Evolutionary conservation across 2,888 invertebrate species (phyloP), one percentile per base, ranked within the genome.

Genomic region (Chelonus formosanus): DNA sequence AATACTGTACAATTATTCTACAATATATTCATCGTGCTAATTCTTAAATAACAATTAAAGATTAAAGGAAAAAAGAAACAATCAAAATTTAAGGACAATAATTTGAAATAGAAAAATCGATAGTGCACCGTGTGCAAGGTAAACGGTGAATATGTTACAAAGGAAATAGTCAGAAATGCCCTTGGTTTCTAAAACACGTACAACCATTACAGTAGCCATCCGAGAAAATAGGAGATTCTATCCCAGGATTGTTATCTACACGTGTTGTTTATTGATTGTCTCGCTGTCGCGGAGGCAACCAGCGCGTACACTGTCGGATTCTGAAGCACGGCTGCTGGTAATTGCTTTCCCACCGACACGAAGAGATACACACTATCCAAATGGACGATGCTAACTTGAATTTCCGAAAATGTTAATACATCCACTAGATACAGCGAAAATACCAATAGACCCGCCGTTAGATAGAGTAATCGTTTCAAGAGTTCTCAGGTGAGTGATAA

Each of bases 201-300:
- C 79, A 75, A 75, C 81, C 79, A 79, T 81, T 80, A 81, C 78
- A 75, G 75, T 76, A 74, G 75, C 75, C 78, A 74, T 80, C 76
- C 78, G 74, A 75, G 80, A 80, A 80, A 80, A 80, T 78, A 79
- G 79, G 76, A 76, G 77, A 77, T 75, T 78, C 80, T 77, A 78
- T 78, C 77, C 77, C 74, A 73, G 78, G 80, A 82, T 81, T 80
- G 81, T 82, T 80, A 82, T 82, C 82, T 81, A 79, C 82, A 80
- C 81, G 82, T 82, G 81, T 79, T 82, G 82, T 82, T 80, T 81
- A 82, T 82, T 78, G 82, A 82, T 82, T 82, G 80, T 78, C 77
- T 77, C 76, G 79, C 75, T 80, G 79, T 80, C 81, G 78, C 77
- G 72, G 72, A 72, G 72, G 43, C 53, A 62, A 53, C 66, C 66